Evolutionary conservation across 2,797 vertebrate genomes (phyloP).

Genomic region (Rhabdophis nuchalis): DNA sequence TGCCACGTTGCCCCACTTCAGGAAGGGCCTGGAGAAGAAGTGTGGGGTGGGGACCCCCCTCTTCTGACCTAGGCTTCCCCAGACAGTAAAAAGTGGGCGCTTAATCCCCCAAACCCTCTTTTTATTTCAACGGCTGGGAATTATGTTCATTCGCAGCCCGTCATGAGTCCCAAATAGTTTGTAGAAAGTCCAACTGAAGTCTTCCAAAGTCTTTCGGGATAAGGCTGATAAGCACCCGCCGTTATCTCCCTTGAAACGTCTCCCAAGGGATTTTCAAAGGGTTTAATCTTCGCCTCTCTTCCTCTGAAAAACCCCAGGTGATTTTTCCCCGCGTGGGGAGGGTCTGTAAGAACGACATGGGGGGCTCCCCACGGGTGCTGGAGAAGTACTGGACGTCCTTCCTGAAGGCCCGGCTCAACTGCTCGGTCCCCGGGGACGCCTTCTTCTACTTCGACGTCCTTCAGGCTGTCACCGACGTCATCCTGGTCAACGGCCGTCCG

Average conservation of each 20-base stretch:
- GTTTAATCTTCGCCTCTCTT: neutral
- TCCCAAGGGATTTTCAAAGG: neutral
- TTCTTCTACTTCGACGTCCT: constrained; percentile 94
- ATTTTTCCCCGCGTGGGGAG: constrained; percentile 88
- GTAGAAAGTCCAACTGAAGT: too few species aligned
- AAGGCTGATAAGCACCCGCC: too few species aligned
- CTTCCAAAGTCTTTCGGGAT: too few species aligned
- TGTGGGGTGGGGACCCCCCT: neutral
- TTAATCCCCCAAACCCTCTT: too few species aligned
- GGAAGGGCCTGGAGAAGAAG: fast-evolving
- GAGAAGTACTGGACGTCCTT: constrained; percentile 97
- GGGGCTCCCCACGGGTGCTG: constrained; percentile 87
- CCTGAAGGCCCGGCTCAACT: constrained; percentile 91
- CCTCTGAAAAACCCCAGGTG: constrained; percentile 70
- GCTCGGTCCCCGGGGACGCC: constrained; percentile 88
- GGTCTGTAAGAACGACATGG: constrained; percentile 91
- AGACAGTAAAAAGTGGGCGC: too few species aligned
- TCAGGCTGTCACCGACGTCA: constrained; percentile 69
- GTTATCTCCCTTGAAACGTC: too few species aligned
- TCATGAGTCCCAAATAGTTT: too few species aligned
- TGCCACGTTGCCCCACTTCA: neutral
- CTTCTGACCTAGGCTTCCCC: too few species aligned
- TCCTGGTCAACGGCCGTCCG: constrained; percentile 76
- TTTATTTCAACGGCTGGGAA: too few species aligned
- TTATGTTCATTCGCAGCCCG: too few species aligned